Conservation (phyloP, 2,888 invertebrate species). For the Chamaedrilus cognettii region DNA sequence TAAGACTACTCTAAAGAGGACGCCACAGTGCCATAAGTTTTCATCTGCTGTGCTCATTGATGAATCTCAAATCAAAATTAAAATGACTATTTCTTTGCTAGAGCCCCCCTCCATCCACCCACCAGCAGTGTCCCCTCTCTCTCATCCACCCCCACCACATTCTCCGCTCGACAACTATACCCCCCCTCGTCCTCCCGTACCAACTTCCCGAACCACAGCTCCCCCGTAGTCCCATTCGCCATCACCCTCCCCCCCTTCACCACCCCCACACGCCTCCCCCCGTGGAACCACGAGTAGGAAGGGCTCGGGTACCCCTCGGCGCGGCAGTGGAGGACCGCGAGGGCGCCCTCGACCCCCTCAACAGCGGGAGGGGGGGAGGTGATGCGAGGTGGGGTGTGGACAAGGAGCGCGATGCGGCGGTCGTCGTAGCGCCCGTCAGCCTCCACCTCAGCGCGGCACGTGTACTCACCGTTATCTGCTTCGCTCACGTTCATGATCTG, state of each 20-base stretch:
- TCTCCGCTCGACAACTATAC: neutral
- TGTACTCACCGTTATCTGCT: constrained; percentile 37
- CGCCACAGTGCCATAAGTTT: no score
- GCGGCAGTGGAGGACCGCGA: neutral
- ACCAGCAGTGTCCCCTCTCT: no score
- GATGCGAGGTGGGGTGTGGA: constrained; percentile 17
- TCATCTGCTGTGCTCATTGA: no score
- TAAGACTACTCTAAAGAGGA: no score
- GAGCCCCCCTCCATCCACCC: no score
- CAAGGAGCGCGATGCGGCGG: constrained; percentile 29
- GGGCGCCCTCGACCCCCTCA: neutral
- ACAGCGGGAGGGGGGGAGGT: neutral
- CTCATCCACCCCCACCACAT: neutral
- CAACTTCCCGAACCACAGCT: neutral
- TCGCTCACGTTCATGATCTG: constrained; percentile 33
- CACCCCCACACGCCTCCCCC: no score
- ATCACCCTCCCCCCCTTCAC: neutral
- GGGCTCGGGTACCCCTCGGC: neutral
- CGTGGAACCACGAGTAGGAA: neutral
- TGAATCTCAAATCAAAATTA: no score
- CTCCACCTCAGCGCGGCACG: constrained; percentile 34
- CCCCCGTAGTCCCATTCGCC: neutral
- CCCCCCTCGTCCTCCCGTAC: neutral
- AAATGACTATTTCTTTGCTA: no score
- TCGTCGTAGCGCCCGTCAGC: constrained; percentile 22